These are phyloP conservation scores for Telmatherina bonti DNA, from an alignment of 2,797 vertebrate species.

Conservation along the genomic window DNA sequence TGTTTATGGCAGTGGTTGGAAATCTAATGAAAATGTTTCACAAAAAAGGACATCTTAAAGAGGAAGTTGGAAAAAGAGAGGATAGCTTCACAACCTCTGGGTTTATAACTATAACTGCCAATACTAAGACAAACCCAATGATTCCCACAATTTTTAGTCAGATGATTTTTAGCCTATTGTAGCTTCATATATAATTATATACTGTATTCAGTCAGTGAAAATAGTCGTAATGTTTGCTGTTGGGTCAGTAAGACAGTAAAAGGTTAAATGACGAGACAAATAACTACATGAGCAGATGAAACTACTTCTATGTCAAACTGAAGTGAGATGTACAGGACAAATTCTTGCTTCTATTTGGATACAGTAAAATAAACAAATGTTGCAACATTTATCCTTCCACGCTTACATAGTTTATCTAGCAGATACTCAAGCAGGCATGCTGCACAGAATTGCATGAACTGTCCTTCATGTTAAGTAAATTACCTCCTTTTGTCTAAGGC, in stretches of 20 bases:
- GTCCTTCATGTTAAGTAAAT: not conserved
- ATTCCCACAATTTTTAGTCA: constrained; percentile 77
- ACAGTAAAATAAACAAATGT: too few relatives aligned
- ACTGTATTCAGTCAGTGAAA: too few relatives aligned
- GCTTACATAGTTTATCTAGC: not conserved
- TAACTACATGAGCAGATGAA: not conserved
- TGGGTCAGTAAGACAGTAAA: too few relatives aligned
- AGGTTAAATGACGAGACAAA: not conserved
- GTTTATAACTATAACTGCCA: constrained; percentile 81
- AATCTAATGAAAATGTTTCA: constrained; percentile 83
- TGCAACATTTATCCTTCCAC: not conserved
- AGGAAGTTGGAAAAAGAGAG: constrained; percentile 82
- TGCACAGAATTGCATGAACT: too few relatives aligned
- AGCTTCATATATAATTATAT: too few relatives aligned
- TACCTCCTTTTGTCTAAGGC: too few relatives aligned
- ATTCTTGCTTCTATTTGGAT: too few relatives aligned
- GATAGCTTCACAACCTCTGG: constrained; percentile 63
- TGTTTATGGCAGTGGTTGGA: constrained; percentile 76
- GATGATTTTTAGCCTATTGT: constrained; percentile 74
- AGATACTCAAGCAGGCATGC: not conserved
- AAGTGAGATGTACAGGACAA: too few relatives aligned
- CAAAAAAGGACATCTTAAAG: constrained; percentile 78
- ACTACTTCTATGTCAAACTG: not conserved
- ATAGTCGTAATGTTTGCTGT: too few relatives aligned
- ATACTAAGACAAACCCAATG: constrained; percentile 78